Base-by-base conservation (phyloP, 2,113 vertebrate species). In the Apeltes quadracus region DNA sequence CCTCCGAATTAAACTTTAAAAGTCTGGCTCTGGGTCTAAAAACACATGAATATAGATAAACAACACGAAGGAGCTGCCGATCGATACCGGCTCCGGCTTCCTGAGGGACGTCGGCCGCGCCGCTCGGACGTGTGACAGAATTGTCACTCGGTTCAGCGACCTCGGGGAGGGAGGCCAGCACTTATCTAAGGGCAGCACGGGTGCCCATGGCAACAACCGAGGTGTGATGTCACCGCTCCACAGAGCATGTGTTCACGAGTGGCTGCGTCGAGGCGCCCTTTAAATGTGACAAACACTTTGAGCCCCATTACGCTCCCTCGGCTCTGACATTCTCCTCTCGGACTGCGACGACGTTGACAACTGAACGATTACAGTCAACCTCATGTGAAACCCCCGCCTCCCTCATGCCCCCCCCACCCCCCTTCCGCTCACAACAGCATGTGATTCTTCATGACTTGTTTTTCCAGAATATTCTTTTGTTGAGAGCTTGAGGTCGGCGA, bases 221-320 rank as follows among this genome's bases (percentile, higher is more conserved):
- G 86, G 87, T 84, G 87, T 89, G 86, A 91, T 91, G 84, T 88
- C 90, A 90, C 72, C 57, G 79, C 82, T 76, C 61, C 83, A 82
- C 71, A 75, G 88, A 85, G 84, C 88, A 85, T 84, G 88, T 84
- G 85, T 84, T 87, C 86, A 87, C 78, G 82, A 82, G 83, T 76
- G 76, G 62, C 71, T 87, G 83, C 82, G 70, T 68, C 29, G 63
- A 82, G 78, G 84, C 78, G 14, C 76, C 77, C 83, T 84, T 86
- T 84, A 84, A 86, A 82, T 48, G 77, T 73, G 75, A 84, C 84
- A 78, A 32, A 39, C 57, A 64, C 71, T 72, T 69, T 56, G 51
- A 67, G 78, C 75, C 84, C 82, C 69, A 82, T 67, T 50, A 69
- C 23, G n/a, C 69, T 56, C 71, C 69, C 69, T 27, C 44, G 7